A percentile compares a stretch with the other conserved stretches of the same genome.
These are phyloP conservation scores for Caenorhabditis plicata DNA, from an alignment of 2,888 invertebrate genomes.

Conservation along the genomic window DNA sequence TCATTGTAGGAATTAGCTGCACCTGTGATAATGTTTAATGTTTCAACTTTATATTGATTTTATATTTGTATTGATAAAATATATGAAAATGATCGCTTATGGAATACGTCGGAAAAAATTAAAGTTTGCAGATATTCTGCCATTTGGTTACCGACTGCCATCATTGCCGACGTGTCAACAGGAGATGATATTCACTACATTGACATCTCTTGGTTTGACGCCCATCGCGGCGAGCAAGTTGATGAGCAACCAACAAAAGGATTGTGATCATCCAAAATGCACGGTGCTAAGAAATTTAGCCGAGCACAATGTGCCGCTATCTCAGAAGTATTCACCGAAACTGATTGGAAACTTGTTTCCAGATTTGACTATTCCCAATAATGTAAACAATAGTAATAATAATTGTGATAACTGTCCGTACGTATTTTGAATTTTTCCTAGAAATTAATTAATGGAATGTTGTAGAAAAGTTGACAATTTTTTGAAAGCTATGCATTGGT, in stretches of 20 bases:
- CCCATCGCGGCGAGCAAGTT: background rate
- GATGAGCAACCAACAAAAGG: background rate
- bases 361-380: too few relatives aligned
- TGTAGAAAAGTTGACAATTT: conserved; percentile 20
- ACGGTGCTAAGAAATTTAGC: conserved; percentile 18
- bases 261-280: conserved; percentile 26
- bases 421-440: too few relatives aligned
- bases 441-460: too few relatives aligned
- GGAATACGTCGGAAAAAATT: too few relatives aligned
- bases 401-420: too few relatives aligned
- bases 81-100: too few relatives aligned
- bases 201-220: conserved; percentile 1
- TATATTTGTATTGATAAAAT: conserved; percentile 7
- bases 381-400: background rate
- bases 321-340: background rate
- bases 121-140: conserved; percentile 23
- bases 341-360: background rate
- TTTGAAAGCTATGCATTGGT: conserved; percentile 19
- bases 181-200: conserved; percentile 5
- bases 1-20: background rate
- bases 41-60: background rate
- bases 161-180: conserved; percentile 7
- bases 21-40: background rate
- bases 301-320: conserved; percentile 8
- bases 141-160: conserved; percentile 29